Evolutionary conservation across 2,797 vertebrate genomes (phyloP).

Genomic region (Diplodus sargus): DNA sequence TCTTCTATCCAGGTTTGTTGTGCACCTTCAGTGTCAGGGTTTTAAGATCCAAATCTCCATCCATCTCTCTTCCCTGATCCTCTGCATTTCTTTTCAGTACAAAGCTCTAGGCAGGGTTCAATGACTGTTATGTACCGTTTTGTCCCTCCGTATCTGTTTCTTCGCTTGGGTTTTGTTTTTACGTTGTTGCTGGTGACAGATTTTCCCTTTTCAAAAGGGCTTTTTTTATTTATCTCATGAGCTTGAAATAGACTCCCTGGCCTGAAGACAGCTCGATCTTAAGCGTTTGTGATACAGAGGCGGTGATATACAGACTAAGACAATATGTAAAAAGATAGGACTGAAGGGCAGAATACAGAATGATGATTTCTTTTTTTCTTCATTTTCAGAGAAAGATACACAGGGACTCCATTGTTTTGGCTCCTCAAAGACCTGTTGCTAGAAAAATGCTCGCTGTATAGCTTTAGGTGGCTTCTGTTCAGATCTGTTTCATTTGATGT

Average conservation of each 20-base stretch:
- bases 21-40: neutral
- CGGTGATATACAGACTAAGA: conserved; percentile 1
- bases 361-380: neutral
- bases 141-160: neutral
- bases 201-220: conserved; percentile 1
- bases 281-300: conserved; percentile 15
- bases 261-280: conserved; percentile 20
- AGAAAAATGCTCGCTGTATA: neutral
- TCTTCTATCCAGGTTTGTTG: neutral
- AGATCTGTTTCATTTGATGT: conserved; percentile 14
- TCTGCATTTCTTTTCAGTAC: neutral
- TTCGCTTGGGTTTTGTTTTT: conserved; percentile 14
- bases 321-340: conserved; percentile 17
- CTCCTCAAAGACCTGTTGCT: conserved; percentile 8
- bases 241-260: conserved; percentile 17
- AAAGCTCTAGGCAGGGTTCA: neutral
- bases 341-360: neutral
- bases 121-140: neutral
- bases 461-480: neutral
- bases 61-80: neutral
- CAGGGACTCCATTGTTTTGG: neutral
- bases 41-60: neutral
- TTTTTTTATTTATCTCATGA: conserved; percentile 19
- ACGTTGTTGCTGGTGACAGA: conserved; percentile 3
- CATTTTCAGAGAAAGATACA: neutral